Base-by-base conservation (phyloP, 2,797 vertebrate species). In the Delichon dasypus region DNA sequence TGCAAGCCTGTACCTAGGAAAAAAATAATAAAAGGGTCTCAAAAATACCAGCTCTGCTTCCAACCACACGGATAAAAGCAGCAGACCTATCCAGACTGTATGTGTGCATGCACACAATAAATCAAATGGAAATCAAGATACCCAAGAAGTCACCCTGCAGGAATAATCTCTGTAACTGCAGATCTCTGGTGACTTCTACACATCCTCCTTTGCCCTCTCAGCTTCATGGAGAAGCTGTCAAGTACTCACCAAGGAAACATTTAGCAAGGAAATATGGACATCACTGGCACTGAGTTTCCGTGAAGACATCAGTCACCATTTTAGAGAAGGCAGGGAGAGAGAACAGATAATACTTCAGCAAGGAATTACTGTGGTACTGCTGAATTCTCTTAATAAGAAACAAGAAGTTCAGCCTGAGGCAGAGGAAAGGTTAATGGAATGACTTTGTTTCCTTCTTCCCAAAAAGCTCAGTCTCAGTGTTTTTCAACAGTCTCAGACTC, bases 11-110 rank as follows among this genome's bases (percentile, higher is more conserved):
- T 44, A 34, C 16, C 32, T 38, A 73, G 44, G 72, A 93, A 75
- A 67, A 86, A 17, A 55, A 13, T 3, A 27, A 72, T 65, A 67
- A 73, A 67, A 73, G 19, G 44, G 16, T 83, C 38, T 94, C 78
- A 68, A 22, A 94, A 84, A 90, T 42, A 91, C 16, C 44, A 93
- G 51, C 89, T 72, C 93, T 89, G 73, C 73, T 82, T 95, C 55
- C 88, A 58, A 65, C 16, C 50, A 78, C 30, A 64, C 50, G 71
- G 90, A 68, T 55, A 94, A 93, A 87, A 89, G 76, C 71, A 75
- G 74, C 77, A 90, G 60, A 80, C 53, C 60, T 89, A 48, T 1
- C 1, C 64, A 83, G 91, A 95, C 90, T 71, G 29, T 8, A 82
- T 1, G 55, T 2, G 7, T 60, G 47, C 14, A 9, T 30, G 67